Evolutionary conservation across 2,888 invertebrate species (phyloP).

Genomic region (Druceiella hillmani): DNA sequence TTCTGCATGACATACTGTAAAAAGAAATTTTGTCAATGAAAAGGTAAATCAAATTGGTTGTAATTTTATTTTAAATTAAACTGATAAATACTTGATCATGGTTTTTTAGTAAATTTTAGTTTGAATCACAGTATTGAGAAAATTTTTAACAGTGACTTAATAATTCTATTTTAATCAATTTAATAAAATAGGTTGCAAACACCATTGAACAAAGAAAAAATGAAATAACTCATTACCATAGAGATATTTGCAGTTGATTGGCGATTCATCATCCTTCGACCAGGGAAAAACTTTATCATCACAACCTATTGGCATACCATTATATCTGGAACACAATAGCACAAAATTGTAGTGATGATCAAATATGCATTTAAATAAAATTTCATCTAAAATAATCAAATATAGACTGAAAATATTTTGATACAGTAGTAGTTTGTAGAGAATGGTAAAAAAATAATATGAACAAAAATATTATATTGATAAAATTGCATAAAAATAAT

Average conservation of each 20-base stretch:
- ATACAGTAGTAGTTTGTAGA: no score
- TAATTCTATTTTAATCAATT: no score
- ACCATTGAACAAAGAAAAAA: constrained; percentile 1
- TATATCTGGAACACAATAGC: constrained; percentile 73
- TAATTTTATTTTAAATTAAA: no score
- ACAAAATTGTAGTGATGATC: no score
- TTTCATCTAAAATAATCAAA: no score
- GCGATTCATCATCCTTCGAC: constrained; percentile 59
- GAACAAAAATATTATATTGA: no score
- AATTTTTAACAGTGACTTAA: no score
- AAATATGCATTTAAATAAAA: no score
- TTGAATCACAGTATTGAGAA: no score
- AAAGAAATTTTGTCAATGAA: constrained; percentile 13
- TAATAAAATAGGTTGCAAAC: neutral
- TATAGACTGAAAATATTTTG: no score
- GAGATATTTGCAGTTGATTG: constrained; percentile 71
- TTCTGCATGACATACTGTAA: constrained; percentile 94
- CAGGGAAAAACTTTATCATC: constrained; percentile 87
- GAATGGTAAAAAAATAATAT: no score
- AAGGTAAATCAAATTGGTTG: constrained; percentile 5
- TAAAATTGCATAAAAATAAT: no score
- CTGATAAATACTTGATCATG: neutral
- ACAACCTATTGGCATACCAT: constrained; percentile 93
- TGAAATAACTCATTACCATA: constrained; percentile 61
- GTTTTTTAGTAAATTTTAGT: neutral